phyloP scores from a whole-genome alignment of 1,140 invertebrate species.

The Drosophila busckii region DNA sequence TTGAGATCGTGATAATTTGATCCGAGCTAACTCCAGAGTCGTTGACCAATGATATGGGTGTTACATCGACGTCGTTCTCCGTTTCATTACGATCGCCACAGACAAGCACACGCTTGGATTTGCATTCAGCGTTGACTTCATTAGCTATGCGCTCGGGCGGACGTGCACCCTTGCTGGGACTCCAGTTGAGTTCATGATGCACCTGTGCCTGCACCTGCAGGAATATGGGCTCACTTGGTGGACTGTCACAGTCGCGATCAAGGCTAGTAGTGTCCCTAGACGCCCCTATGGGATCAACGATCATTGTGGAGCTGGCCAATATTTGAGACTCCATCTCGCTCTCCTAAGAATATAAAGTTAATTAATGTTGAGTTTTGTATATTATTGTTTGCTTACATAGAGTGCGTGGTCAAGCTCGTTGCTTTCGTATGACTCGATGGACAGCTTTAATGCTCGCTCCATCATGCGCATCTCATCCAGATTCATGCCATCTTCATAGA shows the following conservation, averaged over 20 bases:
- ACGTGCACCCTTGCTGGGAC: background rate
- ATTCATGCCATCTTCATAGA: constrained; percentile 53
- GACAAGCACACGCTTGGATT: constrained; percentile 22
- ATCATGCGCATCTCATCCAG: constrained; percentile 50
- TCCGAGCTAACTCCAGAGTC: constrained; percentile 49
- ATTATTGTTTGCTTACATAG: constrained; percentile 5
- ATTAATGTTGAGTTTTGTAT: background rate
- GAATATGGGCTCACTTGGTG: constrained; percentile 6
- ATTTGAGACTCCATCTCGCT: constrained; percentile 37
- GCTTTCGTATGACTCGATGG: background rate
- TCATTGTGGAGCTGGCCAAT: constrained; percentile 49
- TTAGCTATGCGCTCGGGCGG: constrained; percentile 8
- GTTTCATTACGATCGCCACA: too few relatives aligned
- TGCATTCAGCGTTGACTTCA: background rate
- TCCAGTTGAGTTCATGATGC: constrained; percentile 57
- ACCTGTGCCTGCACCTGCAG: constrained; percentile 39
- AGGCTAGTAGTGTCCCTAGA: background rate
- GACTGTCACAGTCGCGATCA: constrained; percentile 24
- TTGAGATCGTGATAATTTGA: constrained; percentile 28
- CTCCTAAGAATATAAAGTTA: constrained; percentile 10
- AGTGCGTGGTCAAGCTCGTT: constrained; percentile 22
- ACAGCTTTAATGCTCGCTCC: constrained; percentile 37
- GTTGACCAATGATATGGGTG: constrained; percentile 15
- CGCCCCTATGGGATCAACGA: constrained; percentile 9
- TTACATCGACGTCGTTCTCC: constrained; percentile 5